Evolutionary conservation across 2,888 invertebrate genomes (phyloP).

Genomic region (Apotomis turbidana): DNA sequence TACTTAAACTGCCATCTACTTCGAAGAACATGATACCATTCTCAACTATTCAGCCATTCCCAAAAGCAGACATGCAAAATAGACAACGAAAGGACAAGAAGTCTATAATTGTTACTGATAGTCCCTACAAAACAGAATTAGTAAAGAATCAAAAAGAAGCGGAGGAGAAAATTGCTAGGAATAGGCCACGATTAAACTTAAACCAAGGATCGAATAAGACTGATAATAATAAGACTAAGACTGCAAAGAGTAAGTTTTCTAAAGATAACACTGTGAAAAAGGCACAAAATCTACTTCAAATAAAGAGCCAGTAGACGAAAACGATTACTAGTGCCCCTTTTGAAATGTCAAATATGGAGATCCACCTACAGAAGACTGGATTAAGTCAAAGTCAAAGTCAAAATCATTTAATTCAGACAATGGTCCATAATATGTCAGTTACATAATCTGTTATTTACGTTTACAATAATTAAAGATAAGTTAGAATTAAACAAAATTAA

Average conservation of each 20-base stretch:
- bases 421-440: too few relatives aligned
- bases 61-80: slow-evolving; percentile 42
- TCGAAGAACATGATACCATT: slow-evolving; percentile 38
- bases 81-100: slow-evolving; percentile 39
- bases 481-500: too few relatives aligned
- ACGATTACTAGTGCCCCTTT: not conserved
- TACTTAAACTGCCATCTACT: slow-evolving; percentile 38
- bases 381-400: too few relatives aligned
- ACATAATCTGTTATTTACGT: too few relatives aligned
- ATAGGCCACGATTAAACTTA: slow-evolving; percentile 32
- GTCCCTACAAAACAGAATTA: slow-evolving; percentile 41
- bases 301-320: slow-evolving; percentile 1
- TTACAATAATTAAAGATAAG: too few relatives aligned
- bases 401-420: too few relatives aligned
- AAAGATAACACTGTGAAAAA: not conserved
- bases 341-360: slow-evolving; percentile 32
- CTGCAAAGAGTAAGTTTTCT: not conserved
- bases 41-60: slow-evolving; percentile 41
- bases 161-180: slow-evolving; percentile 23
- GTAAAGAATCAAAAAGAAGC: slow-evolving; percentile 41
- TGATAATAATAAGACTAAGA: slow-evolving; percentile 33
- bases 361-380: slow-evolving; percentile 40
- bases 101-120: slow-evolving; percentile 43
- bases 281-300: not conserved
- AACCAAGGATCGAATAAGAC: slow-evolving; percentile 29